phyloP scores from a whole-genome alignment of 2,888 invertebrate genomes.

The Notocelia uddmanniana region DNA sequence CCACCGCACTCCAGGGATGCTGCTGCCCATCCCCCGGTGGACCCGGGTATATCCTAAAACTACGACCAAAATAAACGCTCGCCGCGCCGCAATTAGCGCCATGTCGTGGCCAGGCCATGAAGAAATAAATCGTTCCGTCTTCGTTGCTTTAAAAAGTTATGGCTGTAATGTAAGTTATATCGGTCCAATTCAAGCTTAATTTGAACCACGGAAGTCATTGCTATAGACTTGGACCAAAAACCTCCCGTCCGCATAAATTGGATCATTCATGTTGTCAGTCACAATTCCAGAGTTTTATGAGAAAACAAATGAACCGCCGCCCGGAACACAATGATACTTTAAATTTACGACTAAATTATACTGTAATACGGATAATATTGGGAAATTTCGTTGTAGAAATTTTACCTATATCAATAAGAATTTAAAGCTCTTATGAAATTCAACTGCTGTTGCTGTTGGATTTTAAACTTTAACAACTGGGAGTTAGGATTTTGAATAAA shows the following conservation, averaged over 20 bases:
- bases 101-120: no score
- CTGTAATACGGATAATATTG: not conserved
- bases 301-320: slow-evolving; percentile 29
- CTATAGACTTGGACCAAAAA: slow-evolving; percentile 15
- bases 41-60: no score
- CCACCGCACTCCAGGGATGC: no score
- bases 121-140: not conserved
- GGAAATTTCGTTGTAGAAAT: slow-evolving; percentile 1
- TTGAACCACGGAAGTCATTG: slow-evolving; percentile 14
- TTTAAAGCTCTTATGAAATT: not conserved
- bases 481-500: not conserved
- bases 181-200: slow-evolving; percentile 5
- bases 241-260: slow-evolving; percentile 32
- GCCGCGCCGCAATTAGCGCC: no score
- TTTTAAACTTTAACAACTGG: not conserved
- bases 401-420: slow-evolving; percentile 1
- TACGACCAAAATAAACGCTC: no score
- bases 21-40: no score
- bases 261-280: slow-evolving; percentile 42
- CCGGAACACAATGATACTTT: slow-evolving; percentile 24
- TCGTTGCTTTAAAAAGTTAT: not conserved
- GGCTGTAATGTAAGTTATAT: not conserved
- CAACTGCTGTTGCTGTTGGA: not conserved
- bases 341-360: slow-evolving; percentile 24
- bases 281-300: slow-evolving; percentile 43